Conservation (phyloP, 2,888 invertebrate species). For the Leptinotarsa haldemani region DNA sequence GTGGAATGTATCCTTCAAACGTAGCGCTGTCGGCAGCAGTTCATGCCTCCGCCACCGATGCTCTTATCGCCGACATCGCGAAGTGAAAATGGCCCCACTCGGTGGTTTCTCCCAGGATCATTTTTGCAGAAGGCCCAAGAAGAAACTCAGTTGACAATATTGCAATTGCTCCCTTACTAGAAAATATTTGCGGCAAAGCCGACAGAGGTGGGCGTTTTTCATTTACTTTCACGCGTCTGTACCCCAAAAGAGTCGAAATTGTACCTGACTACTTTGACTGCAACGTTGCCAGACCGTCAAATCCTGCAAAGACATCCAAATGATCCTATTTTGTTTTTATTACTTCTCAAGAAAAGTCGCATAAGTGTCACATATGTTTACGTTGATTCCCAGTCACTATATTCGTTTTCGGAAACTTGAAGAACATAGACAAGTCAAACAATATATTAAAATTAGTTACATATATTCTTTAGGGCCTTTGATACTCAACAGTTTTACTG, state of each 20-base stretch:
- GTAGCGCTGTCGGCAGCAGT: slow-evolving; percentile 57
- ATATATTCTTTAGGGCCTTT: no score
- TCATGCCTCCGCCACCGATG: slow-evolving; percentile 61
- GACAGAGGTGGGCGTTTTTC: slow-evolving; percentile 61
- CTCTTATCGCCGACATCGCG: slow-evolving; percentile 63
- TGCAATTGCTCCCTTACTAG: slow-evolving; percentile 63
- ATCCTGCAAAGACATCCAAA: no score
- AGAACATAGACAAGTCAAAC: no score
- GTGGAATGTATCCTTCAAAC: slow-evolving; percentile 63
- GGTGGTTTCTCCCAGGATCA: slow-evolving; percentile 66
- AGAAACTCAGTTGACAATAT: slow-evolving; percentile 70
- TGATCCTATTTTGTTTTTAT: no score
- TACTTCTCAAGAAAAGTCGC: no score
- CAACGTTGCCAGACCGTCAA: no score
- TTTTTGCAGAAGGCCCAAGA: slow-evolving; percentile 69
- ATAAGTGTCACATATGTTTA: no score
- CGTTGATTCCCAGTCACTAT: no score
- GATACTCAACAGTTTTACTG: no score
- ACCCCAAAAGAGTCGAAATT: neutral
- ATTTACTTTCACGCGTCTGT: neutral
- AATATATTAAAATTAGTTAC: no score
- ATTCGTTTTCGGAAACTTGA: no score
- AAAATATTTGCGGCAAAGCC: slow-evolving; percentile 63
- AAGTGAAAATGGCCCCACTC: slow-evolving; percentile 69
- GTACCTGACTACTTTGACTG: slow-evolving; percentile 4